phyloP scores from a whole-genome alignment of 2,113 vertebrate species.

The Corythornis madagascariensis region DNA sequence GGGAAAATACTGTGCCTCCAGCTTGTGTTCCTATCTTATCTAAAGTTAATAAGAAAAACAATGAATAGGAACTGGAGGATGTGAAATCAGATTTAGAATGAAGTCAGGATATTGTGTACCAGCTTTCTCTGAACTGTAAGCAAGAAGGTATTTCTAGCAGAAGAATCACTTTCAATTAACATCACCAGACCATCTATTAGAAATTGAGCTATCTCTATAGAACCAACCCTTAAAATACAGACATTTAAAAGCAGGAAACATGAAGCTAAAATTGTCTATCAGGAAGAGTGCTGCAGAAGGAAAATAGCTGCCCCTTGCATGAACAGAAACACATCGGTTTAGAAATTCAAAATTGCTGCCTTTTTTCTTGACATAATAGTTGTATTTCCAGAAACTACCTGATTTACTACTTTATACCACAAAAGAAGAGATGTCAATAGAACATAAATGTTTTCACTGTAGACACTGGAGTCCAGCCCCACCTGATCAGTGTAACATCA shows the following conservation, averaged over 20 bases:
- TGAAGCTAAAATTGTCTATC: not conserved
- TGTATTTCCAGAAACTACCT: not conserved
- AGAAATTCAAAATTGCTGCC: not conserved
- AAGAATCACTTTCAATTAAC: not conserved
- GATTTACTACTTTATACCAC: not conserved
- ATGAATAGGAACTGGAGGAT: not conserved
- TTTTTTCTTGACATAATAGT: not conserved
- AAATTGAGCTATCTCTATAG: not conserved
- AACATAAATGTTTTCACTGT: not conserved
- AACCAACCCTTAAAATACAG: not conserved
- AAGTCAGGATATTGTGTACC: not conserved
- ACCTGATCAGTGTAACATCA: fast-evolving
- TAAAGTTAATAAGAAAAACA: conserved; percentile 38
- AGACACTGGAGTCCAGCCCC: fast-evolving
- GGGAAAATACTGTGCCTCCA: not conserved
- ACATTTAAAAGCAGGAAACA: not conserved
- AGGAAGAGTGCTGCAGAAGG: not conserved
- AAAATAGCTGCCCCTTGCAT: not conserved
- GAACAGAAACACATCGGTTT: not conserved
- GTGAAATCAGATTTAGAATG: conserved; percentile 23
- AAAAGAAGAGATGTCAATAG: not conserved
- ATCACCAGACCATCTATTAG: not conserved
- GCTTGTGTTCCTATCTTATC: not conserved
- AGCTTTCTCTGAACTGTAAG: not conserved
- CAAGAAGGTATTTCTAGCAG: not conserved